Conservation (phyloP, 2,888 invertebrate genomes). For the Phaedon cochleariae region DNA sequence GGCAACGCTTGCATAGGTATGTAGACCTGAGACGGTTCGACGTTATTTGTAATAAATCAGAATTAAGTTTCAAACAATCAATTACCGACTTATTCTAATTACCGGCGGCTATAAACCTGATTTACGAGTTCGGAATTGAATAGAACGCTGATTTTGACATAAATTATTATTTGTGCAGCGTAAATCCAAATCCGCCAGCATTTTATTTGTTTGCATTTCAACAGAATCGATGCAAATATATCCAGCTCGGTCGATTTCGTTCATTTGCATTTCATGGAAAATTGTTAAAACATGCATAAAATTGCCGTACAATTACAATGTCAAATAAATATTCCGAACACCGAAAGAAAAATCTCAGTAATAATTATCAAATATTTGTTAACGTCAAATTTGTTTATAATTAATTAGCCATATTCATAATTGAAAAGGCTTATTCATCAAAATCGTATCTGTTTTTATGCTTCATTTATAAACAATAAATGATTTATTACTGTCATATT, state of each 20-base stretch:
- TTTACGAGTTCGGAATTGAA: slow-evolving; percentile 56
- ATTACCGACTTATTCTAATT: slow-evolving; percentile 58
- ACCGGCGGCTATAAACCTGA: slow-evolving; percentile 55
- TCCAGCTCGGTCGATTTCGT: slow-evolving; percentile 8
- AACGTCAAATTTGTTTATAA: too few relatives aligned
- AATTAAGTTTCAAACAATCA: slow-evolving; percentile 56
- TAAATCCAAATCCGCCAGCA: slow-evolving; percentile 43
- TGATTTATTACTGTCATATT: too few relatives aligned
- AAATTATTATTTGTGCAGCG: slow-evolving; percentile 51
- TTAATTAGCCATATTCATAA: too few relatives aligned
- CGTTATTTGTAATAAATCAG: slow-evolving; percentile 50
- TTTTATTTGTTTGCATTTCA: slow-evolving; percentile 42
- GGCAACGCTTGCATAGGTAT: neutral
- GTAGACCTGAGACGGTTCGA: slow-evolving; percentile 14
- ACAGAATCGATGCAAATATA: slow-evolving; percentile 28
- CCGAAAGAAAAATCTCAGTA: too few relatives aligned
- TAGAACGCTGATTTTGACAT: slow-evolving; percentile 52
- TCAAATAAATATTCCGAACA: slow-evolving; percentile 30
- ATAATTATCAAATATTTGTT: too few relatives aligned
- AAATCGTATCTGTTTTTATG: too few relatives aligned
- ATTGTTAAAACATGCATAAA: slow-evolving; percentile 41
- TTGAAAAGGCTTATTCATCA: too few relatives aligned
- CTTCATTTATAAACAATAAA: too few relatives aligned
- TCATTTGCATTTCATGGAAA: slow-evolving; percentile 35
- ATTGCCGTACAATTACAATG: slow-evolving; percentile 30